Evolutionary conservation across 2,113 vertebrate species (phyloP).

Genomic region (Gymnarchus niloticus): DNA sequence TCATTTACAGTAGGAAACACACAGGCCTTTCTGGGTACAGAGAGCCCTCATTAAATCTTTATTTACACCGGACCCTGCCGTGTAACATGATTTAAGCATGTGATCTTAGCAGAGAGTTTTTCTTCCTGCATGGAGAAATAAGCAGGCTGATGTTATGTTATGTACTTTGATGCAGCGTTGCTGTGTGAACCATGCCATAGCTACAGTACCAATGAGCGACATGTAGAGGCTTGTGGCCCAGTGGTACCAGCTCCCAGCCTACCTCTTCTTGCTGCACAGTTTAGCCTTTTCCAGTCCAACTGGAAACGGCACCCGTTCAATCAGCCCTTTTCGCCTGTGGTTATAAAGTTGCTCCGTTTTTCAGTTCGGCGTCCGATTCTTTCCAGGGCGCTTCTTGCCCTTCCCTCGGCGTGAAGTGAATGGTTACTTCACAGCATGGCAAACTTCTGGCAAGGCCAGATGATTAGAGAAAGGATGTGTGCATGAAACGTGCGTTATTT

Average conservation of each 20-base stretch:
- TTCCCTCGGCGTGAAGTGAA: not conserved
- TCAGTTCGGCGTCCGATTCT: not conserved
- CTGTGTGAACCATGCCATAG: not conserved
- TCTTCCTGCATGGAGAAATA: not conserved
- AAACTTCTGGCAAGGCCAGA: too few relatives aligned
- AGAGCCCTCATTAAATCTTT: not conserved
- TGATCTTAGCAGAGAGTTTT: not conserved
- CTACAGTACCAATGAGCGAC: not conserved
- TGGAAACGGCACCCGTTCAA: not conserved
- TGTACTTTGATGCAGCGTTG: not conserved
- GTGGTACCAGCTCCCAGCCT: not conserved
- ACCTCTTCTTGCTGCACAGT: constrained; percentile 1
- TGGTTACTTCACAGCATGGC: not conserved
- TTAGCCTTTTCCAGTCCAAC: not conserved
- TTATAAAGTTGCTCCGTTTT: not conserved
- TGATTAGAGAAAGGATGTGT: not conserved
- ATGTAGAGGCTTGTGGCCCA: not conserved
- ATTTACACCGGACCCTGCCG: not conserved
- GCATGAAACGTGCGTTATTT: not conserved
- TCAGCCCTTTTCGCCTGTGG: too few relatives aligned
- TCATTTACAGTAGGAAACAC: not conserved
- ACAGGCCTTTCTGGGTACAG: not conserved
- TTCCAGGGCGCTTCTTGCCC: not conserved
- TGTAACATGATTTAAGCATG: not conserved
- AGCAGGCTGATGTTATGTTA: not conserved